phyloP scores from a whole-genome alignment of 2,113 vertebrate genomes.

The Salvelinus sp. region DNA sequence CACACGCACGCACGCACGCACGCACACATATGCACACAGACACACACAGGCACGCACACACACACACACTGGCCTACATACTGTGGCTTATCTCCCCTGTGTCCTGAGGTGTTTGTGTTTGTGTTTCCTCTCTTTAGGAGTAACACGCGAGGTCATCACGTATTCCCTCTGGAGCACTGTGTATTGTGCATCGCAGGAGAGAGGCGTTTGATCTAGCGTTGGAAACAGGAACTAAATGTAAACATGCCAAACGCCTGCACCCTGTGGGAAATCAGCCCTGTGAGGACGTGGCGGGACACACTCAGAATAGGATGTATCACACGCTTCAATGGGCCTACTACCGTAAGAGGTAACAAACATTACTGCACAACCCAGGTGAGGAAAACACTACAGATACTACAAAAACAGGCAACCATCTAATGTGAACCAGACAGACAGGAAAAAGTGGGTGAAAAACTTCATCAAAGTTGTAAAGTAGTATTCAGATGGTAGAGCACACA shows the following conservation, averaged over 20 bases:
- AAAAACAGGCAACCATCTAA: slow-evolving; percentile 22
- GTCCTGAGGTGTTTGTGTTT: background rate
- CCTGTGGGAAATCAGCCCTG: slow-evolving; percentile 60
- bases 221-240: slow-evolving; percentile 53
- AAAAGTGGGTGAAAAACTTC: slow-evolving; percentile 21
- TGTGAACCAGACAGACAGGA: slow-evolving; percentile 42
- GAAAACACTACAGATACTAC: background rate
- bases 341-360: slow-evolving; percentile 38
- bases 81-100: background rate
- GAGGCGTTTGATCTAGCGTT: background rate
- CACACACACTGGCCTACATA: slow-evolving; percentile 5
- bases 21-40: background rate
- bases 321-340: slow-evolving; percentile 22
- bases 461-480: slow-evolving; percentile 31
- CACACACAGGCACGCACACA: background rate
- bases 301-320: slow-evolving; percentile 37
- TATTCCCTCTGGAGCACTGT: background rate
- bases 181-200: slow-evolving; percentile 1
- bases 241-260: slow-evolving; percentile 49
- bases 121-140: background rate
- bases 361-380: background rate
- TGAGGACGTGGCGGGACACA: slow-evolving; percentile 59
- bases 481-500: too few relatives aligned
- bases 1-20: background rate
- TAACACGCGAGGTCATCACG: background rate